Percentiles rank a stretch among this genome's conserved stretches.
Conservation (phyloP, 2,888 invertebrate genomes). For the Melolontha melolontha region DNA sequence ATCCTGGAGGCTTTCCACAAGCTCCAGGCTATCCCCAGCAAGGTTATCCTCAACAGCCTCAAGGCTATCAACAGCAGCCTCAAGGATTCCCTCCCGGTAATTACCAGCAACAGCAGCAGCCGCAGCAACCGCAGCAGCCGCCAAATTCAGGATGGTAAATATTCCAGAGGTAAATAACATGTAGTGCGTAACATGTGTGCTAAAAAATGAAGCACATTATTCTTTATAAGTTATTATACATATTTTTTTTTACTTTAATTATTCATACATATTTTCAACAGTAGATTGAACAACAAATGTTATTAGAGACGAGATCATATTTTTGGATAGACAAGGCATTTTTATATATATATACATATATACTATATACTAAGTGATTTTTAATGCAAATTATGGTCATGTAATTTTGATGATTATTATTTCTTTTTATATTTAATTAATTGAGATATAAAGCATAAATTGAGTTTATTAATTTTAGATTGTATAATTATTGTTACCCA, state of each 20-base stretch:
- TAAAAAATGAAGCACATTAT: neutral
- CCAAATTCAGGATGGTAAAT: slow-evolving; percentile 63
- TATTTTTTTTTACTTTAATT: neutral
- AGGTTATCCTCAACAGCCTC: slow-evolving; percentile 55
- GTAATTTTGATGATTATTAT: slow-evolving; percentile 13
- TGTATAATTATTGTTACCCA: slow-evolving; percentile 1
- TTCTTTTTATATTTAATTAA: neutral
- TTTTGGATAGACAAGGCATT: slow-evolving; percentile 16
- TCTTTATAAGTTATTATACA: slow-evolving; percentile 7
- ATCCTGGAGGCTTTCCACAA: slow-evolving; percentile 71
- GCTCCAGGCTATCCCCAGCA: slow-evolving; percentile 58
- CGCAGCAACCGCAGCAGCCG: slow-evolving; percentile 53
- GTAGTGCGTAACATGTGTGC: neutral
- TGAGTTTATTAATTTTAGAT: slow-evolving; percentile 12
- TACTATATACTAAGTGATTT: slow-evolving; percentile 11
- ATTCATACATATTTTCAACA: too few relatives aligned
- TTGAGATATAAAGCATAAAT: neutral
- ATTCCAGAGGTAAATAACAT: neutral
- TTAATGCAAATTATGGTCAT: slow-evolving; percentile 14
- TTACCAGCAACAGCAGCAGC: slow-evolving; percentile 52
- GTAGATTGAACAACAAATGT: too few relatives aligned
- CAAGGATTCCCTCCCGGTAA: slow-evolving; percentile 56
- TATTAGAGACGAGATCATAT: neutral
- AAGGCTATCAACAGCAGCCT: slow-evolving; percentile 50
- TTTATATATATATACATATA: slow-evolving; percentile 6